Conservation (phyloP, 2,797 vertebrate genomes). For the Graptemys geographica region DNA sequence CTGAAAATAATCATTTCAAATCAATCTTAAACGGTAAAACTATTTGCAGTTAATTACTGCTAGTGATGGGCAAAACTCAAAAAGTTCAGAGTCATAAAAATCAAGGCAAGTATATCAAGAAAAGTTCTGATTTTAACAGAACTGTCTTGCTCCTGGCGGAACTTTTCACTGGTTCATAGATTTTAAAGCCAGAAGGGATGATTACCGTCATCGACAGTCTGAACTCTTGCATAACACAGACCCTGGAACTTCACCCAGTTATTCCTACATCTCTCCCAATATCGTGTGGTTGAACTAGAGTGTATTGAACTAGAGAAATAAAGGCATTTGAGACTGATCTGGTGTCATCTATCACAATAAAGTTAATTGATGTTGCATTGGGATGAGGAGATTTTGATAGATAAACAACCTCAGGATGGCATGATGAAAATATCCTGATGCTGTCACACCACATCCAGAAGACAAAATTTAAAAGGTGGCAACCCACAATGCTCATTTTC, state of each 20-base stretch:
- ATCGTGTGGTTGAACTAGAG: not conserved
- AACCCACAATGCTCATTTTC: not conserved
- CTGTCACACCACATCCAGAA: not conserved
- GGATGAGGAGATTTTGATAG: not conserved
- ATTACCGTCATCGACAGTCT: not conserved
- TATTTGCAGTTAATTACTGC: rapidly evolving
- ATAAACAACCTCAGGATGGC: not conserved
- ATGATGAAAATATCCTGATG: not conserved
- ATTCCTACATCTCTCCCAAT: not conserved
- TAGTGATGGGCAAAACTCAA: not conserved
- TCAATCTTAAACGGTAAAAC: rapidly evolving
- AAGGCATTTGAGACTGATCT: not conserved
- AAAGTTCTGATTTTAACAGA: not conserved
- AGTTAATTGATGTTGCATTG: not conserved
- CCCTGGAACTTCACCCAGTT: not conserved
- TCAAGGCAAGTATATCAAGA: not conserved
- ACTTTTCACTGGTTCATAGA: not conserved
- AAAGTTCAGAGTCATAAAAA: not conserved
- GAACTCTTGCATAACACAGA: not conserved
- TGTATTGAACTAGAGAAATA: not conserved
- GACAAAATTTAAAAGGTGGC: not conserved
- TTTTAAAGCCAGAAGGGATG: not conserved
- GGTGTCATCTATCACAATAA: not conserved
- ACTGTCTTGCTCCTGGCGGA: not conserved
- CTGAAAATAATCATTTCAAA: not conserved